phyloP scores from a whole-genome alignment of 2,888 invertebrate species.

The Drosophila mulleri region DNA sequence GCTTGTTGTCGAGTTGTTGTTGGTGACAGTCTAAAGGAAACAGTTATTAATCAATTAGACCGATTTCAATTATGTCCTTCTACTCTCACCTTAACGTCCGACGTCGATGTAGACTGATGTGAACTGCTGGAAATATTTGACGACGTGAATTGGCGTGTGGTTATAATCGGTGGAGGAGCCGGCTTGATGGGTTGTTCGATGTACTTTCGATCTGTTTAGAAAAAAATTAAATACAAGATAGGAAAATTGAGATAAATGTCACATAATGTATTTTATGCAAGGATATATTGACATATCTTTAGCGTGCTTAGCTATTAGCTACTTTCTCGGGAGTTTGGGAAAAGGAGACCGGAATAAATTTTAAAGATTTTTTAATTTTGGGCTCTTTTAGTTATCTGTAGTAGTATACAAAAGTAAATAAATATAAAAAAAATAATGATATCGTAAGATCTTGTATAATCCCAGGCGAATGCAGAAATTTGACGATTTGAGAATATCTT shows the following conservation, averaged over 20 bases:
- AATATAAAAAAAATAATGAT: no score
- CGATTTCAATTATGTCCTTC: neutral
- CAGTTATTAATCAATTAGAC: neutral
- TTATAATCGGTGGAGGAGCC: conserved; percentile 89
- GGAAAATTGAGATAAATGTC: neutral
- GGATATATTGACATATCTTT: neutral
- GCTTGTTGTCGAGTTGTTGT: conserved; percentile 18
- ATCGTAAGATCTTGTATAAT: no score
- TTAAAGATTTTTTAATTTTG: neutral
- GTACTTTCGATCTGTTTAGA: conserved; percentile 89
- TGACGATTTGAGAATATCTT: no score
- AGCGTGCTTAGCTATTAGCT: neutral
- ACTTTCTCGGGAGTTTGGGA: neutral
- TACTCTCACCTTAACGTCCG: conserved; percentile 68
- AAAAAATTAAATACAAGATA: neutral
- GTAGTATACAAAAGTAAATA: neutral
- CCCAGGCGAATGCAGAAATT: no score
- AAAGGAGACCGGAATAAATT: no score
- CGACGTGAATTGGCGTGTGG: conserved; percentile 86
- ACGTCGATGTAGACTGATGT: conserved; percentile 32
- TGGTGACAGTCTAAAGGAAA: conserved; percentile 59
- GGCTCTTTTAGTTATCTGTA: neutral
- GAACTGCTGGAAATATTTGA: conserved; percentile 34
- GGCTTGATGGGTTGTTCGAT: conserved; percentile 93
- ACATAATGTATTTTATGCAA: neutral